phyloP scores from a whole-genome alignment of 2,113 vertebrate species.

The Bos indicus region DNA sequence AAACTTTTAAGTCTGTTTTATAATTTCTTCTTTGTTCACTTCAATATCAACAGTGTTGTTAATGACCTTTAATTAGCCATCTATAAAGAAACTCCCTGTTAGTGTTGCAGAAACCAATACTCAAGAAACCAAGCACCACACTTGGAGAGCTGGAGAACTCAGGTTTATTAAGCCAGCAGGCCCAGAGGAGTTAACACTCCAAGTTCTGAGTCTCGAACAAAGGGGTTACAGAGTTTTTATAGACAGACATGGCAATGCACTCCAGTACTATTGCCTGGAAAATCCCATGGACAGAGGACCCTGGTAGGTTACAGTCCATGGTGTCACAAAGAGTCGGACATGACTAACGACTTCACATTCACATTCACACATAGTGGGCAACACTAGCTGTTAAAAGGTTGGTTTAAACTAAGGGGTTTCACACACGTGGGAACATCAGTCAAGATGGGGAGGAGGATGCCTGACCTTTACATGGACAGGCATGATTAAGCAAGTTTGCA shows the following conservation, averaged over 20 bases:
- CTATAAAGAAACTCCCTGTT: background rate
- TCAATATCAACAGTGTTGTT: background rate
- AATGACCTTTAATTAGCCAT: background rate
- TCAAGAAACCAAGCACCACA: background rate
- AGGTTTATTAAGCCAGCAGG: background rate
- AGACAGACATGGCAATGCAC: background rate
- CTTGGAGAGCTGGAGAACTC: background rate
- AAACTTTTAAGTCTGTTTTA: background rate
- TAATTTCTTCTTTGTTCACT: background rate
- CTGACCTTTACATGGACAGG: background rate
- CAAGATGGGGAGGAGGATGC: background rate
- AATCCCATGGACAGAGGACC: too few relatives aligned
- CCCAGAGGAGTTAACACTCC: background rate
- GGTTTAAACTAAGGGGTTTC: background rate
- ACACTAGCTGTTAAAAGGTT: background rate
- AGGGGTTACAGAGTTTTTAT: background rate
- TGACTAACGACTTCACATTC: too few relatives aligned
- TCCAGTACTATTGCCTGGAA: too few relatives aligned
- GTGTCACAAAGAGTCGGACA: too few relatives aligned
- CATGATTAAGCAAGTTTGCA: background rate
- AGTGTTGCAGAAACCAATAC: background rate
- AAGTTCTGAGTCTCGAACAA: background rate
- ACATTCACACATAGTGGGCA: background rate
- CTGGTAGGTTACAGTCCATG: too few relatives aligned
- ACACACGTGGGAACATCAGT: rapidly evolving